Evolutionary conservation across 2,113 vertebrate genomes (phyloP).

Genomic region (Barbus barbus): DNA sequence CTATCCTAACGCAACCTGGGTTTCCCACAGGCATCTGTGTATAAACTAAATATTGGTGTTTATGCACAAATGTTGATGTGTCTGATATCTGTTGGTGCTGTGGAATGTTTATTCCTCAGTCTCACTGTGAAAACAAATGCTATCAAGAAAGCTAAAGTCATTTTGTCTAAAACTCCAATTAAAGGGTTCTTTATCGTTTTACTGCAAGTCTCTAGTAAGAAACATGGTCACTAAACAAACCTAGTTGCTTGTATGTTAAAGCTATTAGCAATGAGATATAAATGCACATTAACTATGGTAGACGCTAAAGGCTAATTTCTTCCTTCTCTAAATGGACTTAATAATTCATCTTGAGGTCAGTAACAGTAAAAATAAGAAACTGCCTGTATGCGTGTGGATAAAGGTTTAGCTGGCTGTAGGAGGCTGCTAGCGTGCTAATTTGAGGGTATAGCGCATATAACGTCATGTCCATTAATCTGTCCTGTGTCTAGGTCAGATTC

Average conservation of each 20-base stretch:
- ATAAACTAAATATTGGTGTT: not conserved
- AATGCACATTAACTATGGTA: not conserved
- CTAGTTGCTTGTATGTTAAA: not conserved
- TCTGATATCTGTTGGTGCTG: not conserved
- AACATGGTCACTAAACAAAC: not conserved
- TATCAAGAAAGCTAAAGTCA: not conserved
- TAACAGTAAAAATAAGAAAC: too few species aligned
- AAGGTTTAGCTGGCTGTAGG: not conserved
- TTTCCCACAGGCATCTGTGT: not conserved
- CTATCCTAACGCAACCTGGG: not conserved
- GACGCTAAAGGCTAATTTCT: not conserved
- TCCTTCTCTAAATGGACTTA: not conserved
- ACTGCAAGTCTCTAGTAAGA: not conserved
- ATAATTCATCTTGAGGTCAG: not conserved
- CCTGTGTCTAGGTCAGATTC: constrained; percentile 22
- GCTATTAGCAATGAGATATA: not conserved
- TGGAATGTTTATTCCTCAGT: too few species aligned
- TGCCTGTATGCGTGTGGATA: not conserved
- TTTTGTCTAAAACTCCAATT: not conserved
- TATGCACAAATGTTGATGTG: not conserved
- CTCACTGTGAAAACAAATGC: not conserved
- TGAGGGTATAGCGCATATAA: constrained; percentile 5
- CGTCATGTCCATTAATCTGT: not conserved
- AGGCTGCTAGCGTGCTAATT: not conserved
- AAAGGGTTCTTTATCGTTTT: not conserved